A percentile compares a stretch with the other conserved stretches of the same genome.
Evolutionary conservation across 2,797 vertebrate genomes (phyloP).

Genomic region (Tenualosa ilisha): DNA sequence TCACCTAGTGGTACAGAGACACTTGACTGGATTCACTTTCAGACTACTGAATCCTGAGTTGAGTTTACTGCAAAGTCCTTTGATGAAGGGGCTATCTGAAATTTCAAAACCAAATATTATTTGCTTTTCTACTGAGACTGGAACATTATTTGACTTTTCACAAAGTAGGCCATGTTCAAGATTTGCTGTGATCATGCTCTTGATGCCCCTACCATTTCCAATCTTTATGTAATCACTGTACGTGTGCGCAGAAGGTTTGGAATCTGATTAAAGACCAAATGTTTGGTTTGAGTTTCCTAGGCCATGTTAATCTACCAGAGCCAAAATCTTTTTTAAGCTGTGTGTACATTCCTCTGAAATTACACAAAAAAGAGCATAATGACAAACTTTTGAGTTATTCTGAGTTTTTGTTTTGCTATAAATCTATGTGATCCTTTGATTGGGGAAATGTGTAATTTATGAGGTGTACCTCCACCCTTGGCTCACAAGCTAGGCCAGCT

Average conservation of each 20-base stretch:
- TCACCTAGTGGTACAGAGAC: too few relatives aligned
- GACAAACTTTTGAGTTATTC: neutral
- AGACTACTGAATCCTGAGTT: too few relatives aligned
- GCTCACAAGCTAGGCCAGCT: neutral
- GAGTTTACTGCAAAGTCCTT: too few relatives aligned
- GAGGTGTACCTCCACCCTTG: neutral
- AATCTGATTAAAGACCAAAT: neutral
- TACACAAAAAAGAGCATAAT: neutral
- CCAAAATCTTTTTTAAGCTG: neutral
- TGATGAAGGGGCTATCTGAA: too few relatives aligned
- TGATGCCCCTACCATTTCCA: too few relatives aligned
- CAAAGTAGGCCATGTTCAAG: too few relatives aligned
- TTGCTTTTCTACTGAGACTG: too few relatives aligned
- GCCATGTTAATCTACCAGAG: neutral
- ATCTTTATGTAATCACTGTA: too few relatives aligned
- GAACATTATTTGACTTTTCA: too few relatives aligned
- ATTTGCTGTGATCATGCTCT: too few relatives aligned
- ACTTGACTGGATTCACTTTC: too few relatives aligned
- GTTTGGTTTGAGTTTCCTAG: neutral
- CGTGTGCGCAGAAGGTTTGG: neutral
- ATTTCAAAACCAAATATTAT: too few relatives aligned
- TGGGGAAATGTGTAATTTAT: neutral
- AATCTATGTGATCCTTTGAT: slow-evolving; percentile 10
- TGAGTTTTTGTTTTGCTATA: neutral
- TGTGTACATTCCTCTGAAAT: neutral